phyloP scores from a whole-genome alignment of 2,888 invertebrate species.

The Magallana nippona region DNA sequence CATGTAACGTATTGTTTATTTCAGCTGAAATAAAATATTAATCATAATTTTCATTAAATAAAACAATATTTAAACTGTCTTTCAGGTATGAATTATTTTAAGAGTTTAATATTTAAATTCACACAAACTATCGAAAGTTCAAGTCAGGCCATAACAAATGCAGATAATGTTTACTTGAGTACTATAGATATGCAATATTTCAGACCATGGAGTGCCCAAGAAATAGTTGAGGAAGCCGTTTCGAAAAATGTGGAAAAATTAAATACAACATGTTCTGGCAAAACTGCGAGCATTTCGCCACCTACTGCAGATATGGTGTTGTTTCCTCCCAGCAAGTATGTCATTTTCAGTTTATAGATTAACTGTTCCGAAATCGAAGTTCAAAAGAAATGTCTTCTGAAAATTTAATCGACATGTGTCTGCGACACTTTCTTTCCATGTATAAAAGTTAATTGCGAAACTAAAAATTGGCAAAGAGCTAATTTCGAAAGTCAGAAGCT shows the following conservation, averaged over 20 bases:
- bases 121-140: too few relatives aligned
- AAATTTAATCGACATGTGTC: neutral
- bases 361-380: neutral
- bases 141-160: too few relatives aligned
- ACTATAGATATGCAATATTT: neutral
- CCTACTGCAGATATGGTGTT: slow-evolving; percentile 77
- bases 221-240: slow-evolving; percentile 71
- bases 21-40: too few relatives aligned
- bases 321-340: slow-evolving; percentile 83
- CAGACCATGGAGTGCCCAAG: slow-evolving; percentile 65
- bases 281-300: slow-evolving; percentile 80
- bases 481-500: too few relatives aligned
- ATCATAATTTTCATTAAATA: too few relatives aligned
- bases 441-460: neutral
- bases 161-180: too few relatives aligned
- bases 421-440: neutral
- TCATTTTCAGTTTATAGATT: neutral
- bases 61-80: too few relatives aligned
- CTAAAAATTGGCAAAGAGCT: too few relatives aligned
- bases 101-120: too few relatives aligned
- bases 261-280: slow-evolving; percentile 77
- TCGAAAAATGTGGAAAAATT: slow-evolving; percentile 70
- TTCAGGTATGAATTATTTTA: too few relatives aligned
- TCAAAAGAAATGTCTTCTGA: too few relatives aligned
- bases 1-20: too few relatives aligned